These are phyloP conservation scores for Cebus imitator DNA, from an alignment of 2,113 vertebrate genomes.

Conservation along the genomic window DNA sequence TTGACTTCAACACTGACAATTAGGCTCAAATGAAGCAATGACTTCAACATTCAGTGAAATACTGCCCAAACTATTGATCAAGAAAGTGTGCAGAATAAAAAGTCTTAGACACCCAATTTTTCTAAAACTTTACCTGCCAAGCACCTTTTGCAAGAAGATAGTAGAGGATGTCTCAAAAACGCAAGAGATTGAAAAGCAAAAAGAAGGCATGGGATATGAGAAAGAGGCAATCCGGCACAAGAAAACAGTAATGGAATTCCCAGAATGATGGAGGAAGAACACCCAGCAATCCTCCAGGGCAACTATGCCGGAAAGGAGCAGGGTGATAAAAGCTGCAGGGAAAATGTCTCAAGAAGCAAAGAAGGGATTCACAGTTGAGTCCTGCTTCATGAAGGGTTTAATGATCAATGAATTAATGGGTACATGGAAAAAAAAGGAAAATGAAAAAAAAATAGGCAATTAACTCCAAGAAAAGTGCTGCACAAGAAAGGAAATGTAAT, in stretches of 20 bases:
- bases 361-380: rapidly evolving
- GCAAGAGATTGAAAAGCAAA: neutral
- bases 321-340: neutral
- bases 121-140: neutral
- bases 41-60: neutral
- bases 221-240: neutral
- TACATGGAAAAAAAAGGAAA: neutral
- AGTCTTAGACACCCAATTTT: neutral
- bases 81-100: neutral
- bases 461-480: neutral
- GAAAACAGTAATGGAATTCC: neutral
- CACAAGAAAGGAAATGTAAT: neutral
- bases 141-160: neutral
- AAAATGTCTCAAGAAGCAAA: neutral
- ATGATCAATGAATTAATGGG: neutral
- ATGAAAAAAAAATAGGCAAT: neutral
- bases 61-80: neutral
- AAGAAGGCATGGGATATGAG: neutral
- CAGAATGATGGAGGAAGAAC: neutral
- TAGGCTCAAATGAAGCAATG: neutral
- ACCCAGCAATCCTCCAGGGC: neutral
- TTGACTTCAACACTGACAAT: neutral
- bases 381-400: neutral
- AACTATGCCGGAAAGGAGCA: neutral
- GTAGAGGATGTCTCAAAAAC: neutral